These are phyloP conservation scores for Moxostoma hubbsi DNA, from an alignment of 2,797 vertebrate species.

Conservation along the genomic window DNA sequence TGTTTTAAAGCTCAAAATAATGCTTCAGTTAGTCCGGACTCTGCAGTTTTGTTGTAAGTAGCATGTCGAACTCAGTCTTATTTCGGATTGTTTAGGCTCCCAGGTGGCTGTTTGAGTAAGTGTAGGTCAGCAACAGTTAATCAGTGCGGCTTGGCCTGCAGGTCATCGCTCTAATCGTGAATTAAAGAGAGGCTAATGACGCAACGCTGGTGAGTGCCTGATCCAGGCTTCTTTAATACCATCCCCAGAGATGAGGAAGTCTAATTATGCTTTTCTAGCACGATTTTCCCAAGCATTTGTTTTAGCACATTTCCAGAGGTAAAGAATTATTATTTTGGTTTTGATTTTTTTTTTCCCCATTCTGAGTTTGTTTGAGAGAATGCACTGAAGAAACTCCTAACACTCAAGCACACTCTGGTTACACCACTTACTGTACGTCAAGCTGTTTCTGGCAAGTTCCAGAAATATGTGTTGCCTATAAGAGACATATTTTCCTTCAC, in stretches of 20 bases:
- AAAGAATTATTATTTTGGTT: not conserved
- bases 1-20: not conserved
- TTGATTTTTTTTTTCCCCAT: not conserved
- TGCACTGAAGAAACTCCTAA: not conserved
- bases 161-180: slow-evolving; percentile 46
- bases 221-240: slow-evolving; percentile 27
- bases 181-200: slow-evolving; percentile 45
- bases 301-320: slow-evolving; percentile 2
- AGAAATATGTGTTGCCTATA: not conserved
- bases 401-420: not conserved
- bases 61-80: not conserved
- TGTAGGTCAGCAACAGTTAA: slow-evolving; percentile 30
- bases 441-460: slow-evolving; percentile 2
- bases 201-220: slow-evolving; percentile 1
- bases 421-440: not conserved
- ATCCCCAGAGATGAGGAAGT: slow-evolving; percentile 16
- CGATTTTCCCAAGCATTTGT: not conserved
- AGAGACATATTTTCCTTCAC: not conserved
- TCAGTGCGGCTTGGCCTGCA: slow-evolving; percentile 16
- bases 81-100: slow-evolving; percentile 5
- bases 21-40: not conserved
- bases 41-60: not conserved
- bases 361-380: not conserved
- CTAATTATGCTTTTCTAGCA: slow-evolving; percentile 24
- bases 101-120: slow-evolving; percentile 29